phyloP scores from a whole-genome alignment of 2,797 vertebrate genomes.

The Delichon dasypus region DNA sequence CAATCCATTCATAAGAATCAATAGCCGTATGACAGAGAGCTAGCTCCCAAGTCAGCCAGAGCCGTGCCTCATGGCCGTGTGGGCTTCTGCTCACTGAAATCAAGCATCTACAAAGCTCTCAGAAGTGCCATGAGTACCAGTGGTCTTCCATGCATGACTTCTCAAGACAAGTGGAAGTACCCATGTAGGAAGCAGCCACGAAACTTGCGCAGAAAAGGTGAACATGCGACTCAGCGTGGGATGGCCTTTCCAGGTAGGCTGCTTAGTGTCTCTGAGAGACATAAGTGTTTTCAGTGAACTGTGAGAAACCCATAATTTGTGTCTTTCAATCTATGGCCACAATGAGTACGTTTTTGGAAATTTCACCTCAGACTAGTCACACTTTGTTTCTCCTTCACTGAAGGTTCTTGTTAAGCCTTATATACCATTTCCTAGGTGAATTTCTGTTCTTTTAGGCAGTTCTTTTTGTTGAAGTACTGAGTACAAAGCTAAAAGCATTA shows the following conservation, averaged over 20 bases:
- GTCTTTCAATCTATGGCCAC: neutral
- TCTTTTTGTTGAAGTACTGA: neutral
- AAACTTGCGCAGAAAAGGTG: neutral
- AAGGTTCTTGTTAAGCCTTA: neutral
- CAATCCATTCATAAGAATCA: neutral
- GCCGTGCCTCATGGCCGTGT: neutral
- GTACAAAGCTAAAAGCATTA: neutral
- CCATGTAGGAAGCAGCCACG: neutral
- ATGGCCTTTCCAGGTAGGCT: neutral
- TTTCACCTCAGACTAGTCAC: neutral
- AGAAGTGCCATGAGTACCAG: neutral
- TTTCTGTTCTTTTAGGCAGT: neutral
- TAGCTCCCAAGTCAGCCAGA: neutral
- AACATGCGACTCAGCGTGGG: accelerated
- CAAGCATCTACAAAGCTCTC: too few species aligned
- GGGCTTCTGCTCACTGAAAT: neutral
- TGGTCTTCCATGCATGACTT: neutral
- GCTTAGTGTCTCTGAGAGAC: neutral
- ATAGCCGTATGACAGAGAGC: neutral
- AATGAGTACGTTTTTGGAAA: neutral
- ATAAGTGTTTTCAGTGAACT: neutral
- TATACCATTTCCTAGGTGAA: neutral
- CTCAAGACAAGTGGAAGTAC: neutral
- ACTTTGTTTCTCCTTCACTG: neutral
- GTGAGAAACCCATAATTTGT: neutral